A percentile compares a stretch with the other conserved stretches of the same genome.
phyloP scores from a whole-genome alignment of 2,797 vertebrate genomes.

The Discoglossus pictus region DNA sequence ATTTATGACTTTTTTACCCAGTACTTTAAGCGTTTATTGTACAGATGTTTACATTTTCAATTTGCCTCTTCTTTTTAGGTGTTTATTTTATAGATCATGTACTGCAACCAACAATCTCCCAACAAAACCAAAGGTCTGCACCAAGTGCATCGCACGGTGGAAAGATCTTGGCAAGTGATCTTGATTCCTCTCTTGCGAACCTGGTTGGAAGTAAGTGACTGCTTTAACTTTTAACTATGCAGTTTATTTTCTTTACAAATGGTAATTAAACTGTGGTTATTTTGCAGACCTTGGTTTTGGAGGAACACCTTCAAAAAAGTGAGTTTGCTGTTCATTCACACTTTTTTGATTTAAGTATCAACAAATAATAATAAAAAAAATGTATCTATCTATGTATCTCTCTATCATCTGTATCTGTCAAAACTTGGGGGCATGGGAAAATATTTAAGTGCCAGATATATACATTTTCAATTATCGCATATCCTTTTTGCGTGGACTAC shows the following conservation, averaged over 20 bases:
- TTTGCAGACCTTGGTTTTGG: conserved; percentile 85
- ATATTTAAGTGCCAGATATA: too few relatives aligned
- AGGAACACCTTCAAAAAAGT: conserved; percentile 85
- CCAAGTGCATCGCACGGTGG: conserved; percentile 69
- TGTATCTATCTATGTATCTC: not conserved
- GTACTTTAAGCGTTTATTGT: too few relatives aligned
- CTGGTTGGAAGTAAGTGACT: conserved; percentile 88
- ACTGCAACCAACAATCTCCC: conserved; percentile 76
- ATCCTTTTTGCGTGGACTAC: too few relatives aligned
- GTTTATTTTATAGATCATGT: conserved; percentile 77
- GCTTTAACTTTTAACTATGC: too few relatives aligned
- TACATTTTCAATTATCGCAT: too few relatives aligned
- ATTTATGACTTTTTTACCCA: too few relatives aligned
- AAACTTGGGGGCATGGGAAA: too few relatives aligned
- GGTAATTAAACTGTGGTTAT: conserved; percentile 43
- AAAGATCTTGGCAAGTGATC: conserved; percentile 81
- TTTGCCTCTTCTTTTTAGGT: conserved; percentile 67
- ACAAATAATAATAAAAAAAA: not conserved
- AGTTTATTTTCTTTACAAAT: not conserved
- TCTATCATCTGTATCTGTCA: too few relatives aligned
- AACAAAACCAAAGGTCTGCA: conserved; percentile 68
- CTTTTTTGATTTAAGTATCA: not conserved
- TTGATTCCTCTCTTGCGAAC: conserved; percentile 86
- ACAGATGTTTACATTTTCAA: too few relatives aligned
- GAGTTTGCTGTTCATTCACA: conserved; percentile 59